Evolutionary conservation across 2,113 vertebrate genomes (phyloP).

Genomic region (Calyptommatus sinebrachiatus): DNA sequence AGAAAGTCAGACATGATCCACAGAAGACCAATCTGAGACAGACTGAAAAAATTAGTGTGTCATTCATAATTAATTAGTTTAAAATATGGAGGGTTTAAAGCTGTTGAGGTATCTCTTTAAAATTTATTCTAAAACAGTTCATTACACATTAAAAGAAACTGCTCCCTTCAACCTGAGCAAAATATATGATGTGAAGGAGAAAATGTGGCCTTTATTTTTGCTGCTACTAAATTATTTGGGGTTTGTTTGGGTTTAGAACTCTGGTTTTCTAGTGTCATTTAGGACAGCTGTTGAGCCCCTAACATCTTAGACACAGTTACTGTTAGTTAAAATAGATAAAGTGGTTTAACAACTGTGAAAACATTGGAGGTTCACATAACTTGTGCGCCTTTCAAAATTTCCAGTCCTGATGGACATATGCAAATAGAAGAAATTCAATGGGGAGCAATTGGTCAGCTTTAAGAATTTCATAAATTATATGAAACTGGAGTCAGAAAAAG

Average conservation of each 20-base stretch:
- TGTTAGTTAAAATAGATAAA: constrained; percentile 31
- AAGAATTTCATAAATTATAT: neutral
- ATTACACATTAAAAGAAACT: neutral
- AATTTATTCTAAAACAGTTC: neutral
- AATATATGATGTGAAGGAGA: constrained; percentile 5
- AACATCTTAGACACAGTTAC: neutral
- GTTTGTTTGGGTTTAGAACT: constrained; percentile 21
- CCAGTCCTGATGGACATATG: constrained; percentile 54
- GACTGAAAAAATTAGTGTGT: too few relatives aligned
- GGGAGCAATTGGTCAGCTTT: constrained; percentile 62
- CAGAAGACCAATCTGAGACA: too few relatives aligned
- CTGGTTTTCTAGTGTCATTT: neutral
- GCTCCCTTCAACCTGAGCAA: neutral
- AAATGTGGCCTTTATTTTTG: neutral
- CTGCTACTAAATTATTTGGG: neutral
- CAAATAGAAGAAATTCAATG: constrained; percentile 72
- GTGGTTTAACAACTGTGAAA: constrained; percentile 58
- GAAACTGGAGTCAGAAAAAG: constrained; percentile 30
- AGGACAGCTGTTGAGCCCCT: constrained; percentile 9
- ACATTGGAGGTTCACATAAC: constrained; percentile 45
- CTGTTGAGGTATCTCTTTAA: neutral
- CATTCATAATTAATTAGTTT: too few relatives aligned
- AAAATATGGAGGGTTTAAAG: neutral
- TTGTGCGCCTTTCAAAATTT: constrained; percentile 64
- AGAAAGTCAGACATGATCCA: too few relatives aligned